A percentile compares a stretch with the other conserved stretches of the same genome.
Evolutionary conservation across 2,888 invertebrate genomes (phyloP).

Genomic region (Melolontha melolontha): DNA sequence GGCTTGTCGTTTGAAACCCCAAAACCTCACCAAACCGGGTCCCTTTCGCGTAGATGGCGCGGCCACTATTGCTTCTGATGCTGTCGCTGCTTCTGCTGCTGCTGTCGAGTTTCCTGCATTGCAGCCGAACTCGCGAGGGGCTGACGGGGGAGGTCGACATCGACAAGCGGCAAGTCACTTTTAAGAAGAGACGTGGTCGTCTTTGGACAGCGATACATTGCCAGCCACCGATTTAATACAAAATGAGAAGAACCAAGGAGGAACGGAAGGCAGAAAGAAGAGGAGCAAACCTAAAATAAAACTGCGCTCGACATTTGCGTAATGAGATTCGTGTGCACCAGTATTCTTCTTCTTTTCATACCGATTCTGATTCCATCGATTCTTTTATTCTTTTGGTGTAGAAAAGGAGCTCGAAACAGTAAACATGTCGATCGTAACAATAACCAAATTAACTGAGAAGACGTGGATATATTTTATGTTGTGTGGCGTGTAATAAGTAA

Average conservation of each 20-base stretch:
- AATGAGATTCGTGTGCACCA: constrained; percentile 59
- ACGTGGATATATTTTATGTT: too few species aligned
- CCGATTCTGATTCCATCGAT: too few species aligned
- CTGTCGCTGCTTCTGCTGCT: too few species aligned
- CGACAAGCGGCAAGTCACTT: constrained; percentile 57
- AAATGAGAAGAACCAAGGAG: constrained; percentile 18
- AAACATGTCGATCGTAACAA: too few species aligned
- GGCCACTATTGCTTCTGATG: too few species aligned
- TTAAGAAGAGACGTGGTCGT: constrained; percentile 47
- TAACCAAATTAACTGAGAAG: too few species aligned
- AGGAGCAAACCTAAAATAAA: constrained; percentile 33
- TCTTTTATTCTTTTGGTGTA: too few species aligned
- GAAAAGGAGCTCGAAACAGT: too few species aligned
- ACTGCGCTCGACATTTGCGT: constrained; percentile 58
- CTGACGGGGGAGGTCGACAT: constrained; percentile 25
- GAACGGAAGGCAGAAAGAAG: constrained; percentile 1
- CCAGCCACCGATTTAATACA: constrained; percentile 48
- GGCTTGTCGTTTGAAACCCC: constrained; percentile 60
- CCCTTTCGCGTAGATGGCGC: neutral
- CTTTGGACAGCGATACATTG: constrained; percentile 51
- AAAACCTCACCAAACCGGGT: constrained; percentile 58
- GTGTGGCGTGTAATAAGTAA: too few species aligned
- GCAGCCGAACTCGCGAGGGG: too few species aligned
- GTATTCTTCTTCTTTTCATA: too few species aligned
- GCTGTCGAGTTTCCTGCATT: too few species aligned